Percentiles rank a stretch among this genome's conserved stretches.
These are phyloP conservation scores for Hemiscyllium ocellatum DNA, from an alignment of 2,113 vertebrate species.

Conservation along the genomic window DNA sequence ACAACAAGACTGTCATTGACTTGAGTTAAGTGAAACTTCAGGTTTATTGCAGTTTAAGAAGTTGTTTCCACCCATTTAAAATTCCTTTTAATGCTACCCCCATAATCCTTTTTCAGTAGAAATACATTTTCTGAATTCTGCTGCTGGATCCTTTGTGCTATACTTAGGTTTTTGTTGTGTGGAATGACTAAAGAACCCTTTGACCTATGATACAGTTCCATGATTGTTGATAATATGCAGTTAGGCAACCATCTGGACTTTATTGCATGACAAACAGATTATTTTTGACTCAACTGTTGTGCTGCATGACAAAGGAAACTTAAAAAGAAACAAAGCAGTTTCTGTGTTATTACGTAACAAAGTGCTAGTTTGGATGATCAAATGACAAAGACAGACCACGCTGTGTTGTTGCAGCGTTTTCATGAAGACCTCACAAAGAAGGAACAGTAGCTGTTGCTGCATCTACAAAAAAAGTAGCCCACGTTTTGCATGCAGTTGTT, in stretches of 20 bases:
- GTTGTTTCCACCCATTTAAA: neutral
- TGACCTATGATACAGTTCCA: slow-evolving; percentile 7
- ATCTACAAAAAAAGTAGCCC: slow-evolving; percentile 16
- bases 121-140: slow-evolving; percentile 4
- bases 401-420: neutral
- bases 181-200: neutral
- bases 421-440: neutral
- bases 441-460: neutral
- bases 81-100: neutral
- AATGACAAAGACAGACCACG: neutral
- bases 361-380: slow-evolving; percentile 22
- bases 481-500: slow-evolving; percentile 9
- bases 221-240: slow-evolving; percentile 28
- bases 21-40: neutral
- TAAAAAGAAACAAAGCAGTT: slow-evolving; percentile 19
- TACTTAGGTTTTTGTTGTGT: neutral
- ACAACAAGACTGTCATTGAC: neutral
- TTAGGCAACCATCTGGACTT: slow-evolving; percentile 34
- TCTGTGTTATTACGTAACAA: slow-evolving; percentile 23
- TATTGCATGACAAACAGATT: slow-evolving; percentile 27
- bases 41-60: neutral
- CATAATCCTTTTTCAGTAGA: neutral
- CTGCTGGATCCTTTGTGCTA: neutral
- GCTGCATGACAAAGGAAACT: neutral
- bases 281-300: slow-evolving; percentile 23